Evolutionary conservation across 2,797 vertebrate genomes (phyloP).

Genomic region (Eospalax fontanierii): DNA sequence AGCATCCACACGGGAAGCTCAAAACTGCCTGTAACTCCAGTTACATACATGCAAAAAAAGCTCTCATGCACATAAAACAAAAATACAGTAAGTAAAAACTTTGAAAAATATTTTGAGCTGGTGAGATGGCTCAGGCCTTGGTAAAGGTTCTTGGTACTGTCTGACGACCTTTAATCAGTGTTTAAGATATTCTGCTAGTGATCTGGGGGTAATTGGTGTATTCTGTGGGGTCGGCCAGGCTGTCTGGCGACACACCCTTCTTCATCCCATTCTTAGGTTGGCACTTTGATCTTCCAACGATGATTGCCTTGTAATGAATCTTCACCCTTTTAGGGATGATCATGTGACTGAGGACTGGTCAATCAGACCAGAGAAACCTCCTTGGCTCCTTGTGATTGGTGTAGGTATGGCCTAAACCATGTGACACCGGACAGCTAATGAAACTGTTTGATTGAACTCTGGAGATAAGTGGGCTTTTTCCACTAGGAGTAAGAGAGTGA

Average conservation of each 20-base stretch:
- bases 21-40: too few species aligned
- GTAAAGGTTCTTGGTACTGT: neutral
- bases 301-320: neutral
- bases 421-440: neutral
- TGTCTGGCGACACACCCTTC: neutral
- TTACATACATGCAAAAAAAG: too few species aligned
- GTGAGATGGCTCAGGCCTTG: neutral
- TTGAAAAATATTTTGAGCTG: neutral
- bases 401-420: neutral
- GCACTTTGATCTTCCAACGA: neutral
- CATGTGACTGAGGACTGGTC: neutral
- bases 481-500: neutral
- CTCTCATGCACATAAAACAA: too few species aligned
- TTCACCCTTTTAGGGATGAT: rapidly evolving
- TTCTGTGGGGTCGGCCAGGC: neutral
- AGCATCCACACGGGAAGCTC: too few species aligned
- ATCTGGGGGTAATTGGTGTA: neutral
- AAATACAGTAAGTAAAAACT: too few species aligned
- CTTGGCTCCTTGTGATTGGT: neutral
- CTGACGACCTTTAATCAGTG: neutral
- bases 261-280: neutral
- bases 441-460: neutral
- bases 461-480: too few species aligned
- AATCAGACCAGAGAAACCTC: constrained; percentile 1
- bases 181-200: neutral